Percentiles rank a stretch among this genome's conserved stretches.
phyloP scores from a whole-genome alignment of 2,888 invertebrate species.

The Synanthedon myopaeformis region DNA sequence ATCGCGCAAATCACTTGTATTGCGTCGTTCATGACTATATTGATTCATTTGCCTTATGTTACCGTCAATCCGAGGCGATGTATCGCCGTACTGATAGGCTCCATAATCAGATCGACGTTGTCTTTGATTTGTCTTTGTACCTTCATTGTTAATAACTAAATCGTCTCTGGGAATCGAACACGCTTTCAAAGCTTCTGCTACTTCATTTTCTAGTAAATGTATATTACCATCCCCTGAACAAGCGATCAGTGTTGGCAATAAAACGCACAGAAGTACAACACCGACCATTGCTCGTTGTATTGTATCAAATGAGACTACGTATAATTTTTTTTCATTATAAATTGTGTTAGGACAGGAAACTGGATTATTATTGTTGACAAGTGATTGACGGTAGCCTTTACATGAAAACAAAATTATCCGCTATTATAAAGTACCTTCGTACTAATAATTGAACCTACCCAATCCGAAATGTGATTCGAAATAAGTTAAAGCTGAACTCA shows the following conservation, averaged over 20 bases:
- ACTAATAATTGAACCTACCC: too few relatives aligned
- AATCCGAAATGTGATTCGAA: too few relatives aligned
- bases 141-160: conserved; percentile 8
- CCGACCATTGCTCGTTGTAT: not conserved
- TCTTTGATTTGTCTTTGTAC: conserved; percentile 11
- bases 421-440: too few relatives aligned
- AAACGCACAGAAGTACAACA: conserved; percentile 15
- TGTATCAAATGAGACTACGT: not conserved
- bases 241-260: conserved; percentile 27
- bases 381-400: conserved; percentile 21
- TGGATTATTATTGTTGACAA: conserved; percentile 30
- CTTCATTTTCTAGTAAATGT: conserved; percentile 49
- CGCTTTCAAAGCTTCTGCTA: conserved; percentile 38
- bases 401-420: too few relatives aligned
- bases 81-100: conserved; percentile 7
- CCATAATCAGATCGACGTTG: conserved; percentile 20
- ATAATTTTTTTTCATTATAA: conserved; percentile 17
- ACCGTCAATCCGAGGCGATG: conserved; percentile 31
- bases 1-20: conserved; percentile 25
- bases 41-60: conserved; percentile 23
- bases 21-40: conserved; percentile 40
- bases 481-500: too few relatives aligned
- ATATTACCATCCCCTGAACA: conserved; percentile 52
- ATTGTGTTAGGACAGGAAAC: conserved; percentile 33
- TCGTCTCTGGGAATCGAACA: conserved; percentile 22